Base-by-base conservation (phyloP, 2,113 vertebrate genomes). In the Choloepus hoffmanni region DNA sequence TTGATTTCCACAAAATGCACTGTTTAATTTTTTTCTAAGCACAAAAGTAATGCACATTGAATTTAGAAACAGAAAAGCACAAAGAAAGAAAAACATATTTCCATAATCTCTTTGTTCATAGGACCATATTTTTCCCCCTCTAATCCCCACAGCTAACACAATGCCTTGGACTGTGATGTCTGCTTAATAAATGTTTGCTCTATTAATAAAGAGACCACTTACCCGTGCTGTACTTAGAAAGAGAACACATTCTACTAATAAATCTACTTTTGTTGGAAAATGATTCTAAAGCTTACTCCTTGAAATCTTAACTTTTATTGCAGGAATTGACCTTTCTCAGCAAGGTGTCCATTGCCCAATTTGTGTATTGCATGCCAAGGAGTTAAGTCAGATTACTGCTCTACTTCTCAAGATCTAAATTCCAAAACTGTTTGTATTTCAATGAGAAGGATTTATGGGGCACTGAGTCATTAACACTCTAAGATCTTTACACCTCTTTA, bases 271-370 rank as follows among this genome's bases (percentile, higher is more conserved):
- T 74, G 73, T 73, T 60, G 68, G 90, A 95, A 95, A 96, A 90
- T 88, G 23, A 93, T 68, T 95, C 45, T 92, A 67, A 95, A 86
- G 58, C 93, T 72, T 74, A 88, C 23, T 94, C 30, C 70, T 88
- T 81, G 24, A 95, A 93, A 21, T 67, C n/a, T 16, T 68, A 90
- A 73, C 77, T 91, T 95, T 95, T 82, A 96, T 72, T 72, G 28
- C 62, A 92, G 67, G 53, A 95, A 78, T 53, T 98, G 89, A 97
- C 92, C 92, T 95, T 96, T 94, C 94, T 95, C 90, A 81, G 94
- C 82, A 96, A 95, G 96, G 85, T 83, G 30, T 92, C 73, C 82
- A 84, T 90, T 92, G 55, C 85, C 85, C 45, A 95, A 93, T 91
- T 94, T 93, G 63, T 91, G 19, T 55, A 77, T 85, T 90, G 13